These are phyloP conservation scores for Nomada ferruginata DNA, from an alignment of 2,888 invertebrate species.

Conservation along the genomic window DNA sequence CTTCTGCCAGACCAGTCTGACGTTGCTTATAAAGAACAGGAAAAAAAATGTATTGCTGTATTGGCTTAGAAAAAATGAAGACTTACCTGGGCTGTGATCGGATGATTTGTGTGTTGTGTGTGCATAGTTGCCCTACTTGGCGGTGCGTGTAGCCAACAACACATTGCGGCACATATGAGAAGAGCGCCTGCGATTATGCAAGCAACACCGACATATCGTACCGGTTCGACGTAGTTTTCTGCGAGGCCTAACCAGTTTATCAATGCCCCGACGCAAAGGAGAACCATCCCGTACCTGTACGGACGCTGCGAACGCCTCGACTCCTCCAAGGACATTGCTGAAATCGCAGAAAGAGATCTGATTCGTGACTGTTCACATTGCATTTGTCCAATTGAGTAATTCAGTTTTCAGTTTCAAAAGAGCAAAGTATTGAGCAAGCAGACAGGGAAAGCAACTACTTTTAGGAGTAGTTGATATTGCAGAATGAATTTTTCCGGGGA, in stretches of 20 bases:
- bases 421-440: no score
- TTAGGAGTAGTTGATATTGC: no score
- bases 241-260: slow-evolving; percentile 91
- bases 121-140: slow-evolving; percentile 78
- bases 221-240: slow-evolving; percentile 90
- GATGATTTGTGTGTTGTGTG: slow-evolving; percentile 76
- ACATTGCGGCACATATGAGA: slow-evolving; percentile 90
- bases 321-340: slow-evolving; percentile 89
- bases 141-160: slow-evolving; percentile 88
- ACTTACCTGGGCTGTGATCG: slow-evolving; percentile 81
- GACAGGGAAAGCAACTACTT: no score
- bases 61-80: slow-evolving; percentile 7
- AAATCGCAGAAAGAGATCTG: slow-evolving; percentile 71
- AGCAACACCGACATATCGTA: slow-evolving; percentile 90
- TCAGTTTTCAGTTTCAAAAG: no score
- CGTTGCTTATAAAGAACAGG: background rate
- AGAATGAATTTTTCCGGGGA: no score
- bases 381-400: no score
- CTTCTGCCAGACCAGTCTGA: background rate
- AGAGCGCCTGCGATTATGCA: slow-evolving; percentile 90
- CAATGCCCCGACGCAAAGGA: slow-evolving; percentile 89
- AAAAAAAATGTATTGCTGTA: background rate
- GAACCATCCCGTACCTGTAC: slow-evolving; percentile 90
- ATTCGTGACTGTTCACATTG: no score
- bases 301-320: slow-evolving; percentile 89